phyloP scores from a whole-genome alignment of 1,140 invertebrate genomes.

The Aphis gossypii region DNA sequence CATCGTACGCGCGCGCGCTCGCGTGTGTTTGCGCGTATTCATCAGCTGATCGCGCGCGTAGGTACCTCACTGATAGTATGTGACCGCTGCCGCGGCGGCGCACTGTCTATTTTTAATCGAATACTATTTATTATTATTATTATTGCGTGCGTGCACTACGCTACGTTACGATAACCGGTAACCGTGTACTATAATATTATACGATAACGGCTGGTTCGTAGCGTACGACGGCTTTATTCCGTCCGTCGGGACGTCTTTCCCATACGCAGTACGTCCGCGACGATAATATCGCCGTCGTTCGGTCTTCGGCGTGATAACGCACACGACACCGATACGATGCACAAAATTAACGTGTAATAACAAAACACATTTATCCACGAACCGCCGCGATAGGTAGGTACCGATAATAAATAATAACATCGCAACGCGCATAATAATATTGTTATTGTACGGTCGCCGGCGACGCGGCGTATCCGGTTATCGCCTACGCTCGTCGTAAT shows the following conservation, averaged over 20 bases:
- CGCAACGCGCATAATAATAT: neutral
- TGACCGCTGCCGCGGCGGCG: neutral
- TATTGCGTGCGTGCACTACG: neutral
- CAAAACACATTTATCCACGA: no score
- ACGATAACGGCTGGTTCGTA: neutral
- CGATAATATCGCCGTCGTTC: neutral
- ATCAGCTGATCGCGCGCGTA: slow-evolving; percentile 37
- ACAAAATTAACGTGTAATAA: no score
- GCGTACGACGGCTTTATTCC: neutral
- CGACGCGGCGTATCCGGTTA: neutral
- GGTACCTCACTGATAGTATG: slow-evolving; percentile 20
- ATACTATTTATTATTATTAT: neutral
- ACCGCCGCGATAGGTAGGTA: neutral
- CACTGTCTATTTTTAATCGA: slow-evolving; percentile 51
- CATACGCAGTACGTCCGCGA: neutral
- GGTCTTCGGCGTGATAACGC: neutral
- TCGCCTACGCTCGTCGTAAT: neutral
- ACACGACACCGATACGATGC: neutral
- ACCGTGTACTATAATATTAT: neutral
- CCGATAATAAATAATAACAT: neutral
- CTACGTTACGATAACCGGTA: neutral
- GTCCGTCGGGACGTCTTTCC: no score
- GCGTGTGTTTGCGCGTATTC: neutral
- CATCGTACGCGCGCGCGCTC: neutral
- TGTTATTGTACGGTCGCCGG: neutral